Evolutionary conservation across 1,140 invertebrate genomes (phyloP).

Genomic region (Lutraria rhynchaena): DNA sequence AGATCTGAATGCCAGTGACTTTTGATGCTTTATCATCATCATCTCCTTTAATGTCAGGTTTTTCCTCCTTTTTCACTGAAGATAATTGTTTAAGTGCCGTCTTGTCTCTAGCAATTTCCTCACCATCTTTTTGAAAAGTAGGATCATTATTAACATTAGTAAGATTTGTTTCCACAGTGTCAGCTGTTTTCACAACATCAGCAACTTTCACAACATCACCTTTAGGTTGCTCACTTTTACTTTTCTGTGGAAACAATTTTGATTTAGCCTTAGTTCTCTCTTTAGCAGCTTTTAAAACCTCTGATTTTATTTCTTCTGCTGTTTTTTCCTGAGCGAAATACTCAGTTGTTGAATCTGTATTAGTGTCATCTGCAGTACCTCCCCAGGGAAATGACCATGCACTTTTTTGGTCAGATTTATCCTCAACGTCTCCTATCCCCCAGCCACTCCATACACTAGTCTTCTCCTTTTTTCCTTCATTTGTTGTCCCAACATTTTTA

Average conservation of each 20-base stretch:
- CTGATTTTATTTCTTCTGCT: conserved; percentile 38
- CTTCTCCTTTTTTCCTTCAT: background rate
- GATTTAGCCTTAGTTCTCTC: conserved; percentile 54
- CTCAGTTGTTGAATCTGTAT: background rate
- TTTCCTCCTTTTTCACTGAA: background rate
- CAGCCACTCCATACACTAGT: conserved; percentile 46
- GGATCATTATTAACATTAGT: background rate
- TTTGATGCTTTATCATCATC: conserved; percentile 2
- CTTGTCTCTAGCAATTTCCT: background rate
- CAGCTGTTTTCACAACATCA: background rate
- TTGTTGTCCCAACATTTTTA: background rate
- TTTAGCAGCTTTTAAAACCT: conserved; percentile 54
- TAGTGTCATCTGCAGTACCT: conserved; percentile 12
- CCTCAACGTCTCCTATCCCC: conserved; percentile 6
- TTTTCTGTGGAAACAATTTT: conserved; percentile 49
- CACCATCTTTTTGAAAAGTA: too few relatives aligned
- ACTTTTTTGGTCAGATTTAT: conserved; percentile 34
- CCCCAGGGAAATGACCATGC: conserved; percentile 69
- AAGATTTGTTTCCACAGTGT: background rate
- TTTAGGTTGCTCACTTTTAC: background rate
- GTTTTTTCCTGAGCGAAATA: conserved; percentile 40
- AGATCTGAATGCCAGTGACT: too few relatives aligned
- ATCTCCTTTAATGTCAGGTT: background rate
- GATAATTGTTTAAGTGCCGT: background rate
- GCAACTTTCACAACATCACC: too few relatives aligned